Conservation (phyloP, 2,113 vertebrate species). For the Hypanus sabinus region DNA sequence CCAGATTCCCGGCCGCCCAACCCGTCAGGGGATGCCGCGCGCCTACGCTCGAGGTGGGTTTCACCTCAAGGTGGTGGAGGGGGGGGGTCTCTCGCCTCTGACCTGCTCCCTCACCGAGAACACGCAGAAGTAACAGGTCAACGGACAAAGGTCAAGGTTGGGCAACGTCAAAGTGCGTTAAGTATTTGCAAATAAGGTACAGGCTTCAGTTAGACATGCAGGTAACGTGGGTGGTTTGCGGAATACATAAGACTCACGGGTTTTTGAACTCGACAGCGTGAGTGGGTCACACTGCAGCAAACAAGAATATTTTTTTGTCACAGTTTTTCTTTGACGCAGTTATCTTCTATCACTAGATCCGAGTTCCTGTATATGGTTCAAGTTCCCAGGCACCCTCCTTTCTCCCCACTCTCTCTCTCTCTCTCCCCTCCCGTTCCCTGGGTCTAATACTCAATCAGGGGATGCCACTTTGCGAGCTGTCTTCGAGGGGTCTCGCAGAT, state of each 20-base stretch:
- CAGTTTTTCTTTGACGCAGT: not conserved
- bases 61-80: too few relatives aligned
- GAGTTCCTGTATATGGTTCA: slow-evolving; percentile 47
- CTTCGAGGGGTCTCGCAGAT: slow-evolving; percentile 91
- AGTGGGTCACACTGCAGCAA: not conserved
- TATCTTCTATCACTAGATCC: not conserved
- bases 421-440: not conserved
- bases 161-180: not conserved
- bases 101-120: not conserved
- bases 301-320: not conserved
- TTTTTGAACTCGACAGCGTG: not conserved
- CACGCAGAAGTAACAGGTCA: not conserved
- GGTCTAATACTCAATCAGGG: slow-evolving; percentile 66
- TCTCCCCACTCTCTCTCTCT: not conserved
- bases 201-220: not conserved
- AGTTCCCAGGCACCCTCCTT: slow-evolving; percentile 36
- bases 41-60: too few relatives aligned
- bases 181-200: not conserved
- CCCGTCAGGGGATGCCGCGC: too few relatives aligned
- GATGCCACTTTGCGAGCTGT: slow-evolving; percentile 96
- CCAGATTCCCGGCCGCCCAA: too few relatives aligned
- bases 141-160: not conserved
- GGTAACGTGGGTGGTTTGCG: not conserved
- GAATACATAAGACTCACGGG: not conserved
- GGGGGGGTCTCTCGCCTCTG: too few relatives aligned